Conservation (phyloP, 2,113 vertebrate genomes). For the Procapra przewalskii region DNA sequence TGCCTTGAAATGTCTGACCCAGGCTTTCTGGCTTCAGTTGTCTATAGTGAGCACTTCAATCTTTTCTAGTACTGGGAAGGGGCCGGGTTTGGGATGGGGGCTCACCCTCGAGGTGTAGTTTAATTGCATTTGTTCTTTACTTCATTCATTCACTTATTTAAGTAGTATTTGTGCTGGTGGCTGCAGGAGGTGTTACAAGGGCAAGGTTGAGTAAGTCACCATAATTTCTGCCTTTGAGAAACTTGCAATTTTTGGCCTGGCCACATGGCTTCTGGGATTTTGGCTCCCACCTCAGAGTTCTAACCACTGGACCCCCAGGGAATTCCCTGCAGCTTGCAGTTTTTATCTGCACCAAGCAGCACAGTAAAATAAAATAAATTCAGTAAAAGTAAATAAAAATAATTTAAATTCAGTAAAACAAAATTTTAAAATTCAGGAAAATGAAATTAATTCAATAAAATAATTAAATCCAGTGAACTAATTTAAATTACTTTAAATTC, state of each 20-base stretch:
- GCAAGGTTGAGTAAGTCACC: accelerated
- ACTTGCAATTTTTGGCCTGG: not conserved
- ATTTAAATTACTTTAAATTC: not conserved
- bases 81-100: not conserved
- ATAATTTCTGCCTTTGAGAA: accelerated
- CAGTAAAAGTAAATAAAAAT: not conserved
- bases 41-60: accelerated
- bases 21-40: not conserved
- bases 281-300: not conserved
- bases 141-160: not conserved
- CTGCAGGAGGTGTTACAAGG: no score
- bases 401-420: not conserved
- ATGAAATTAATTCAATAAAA: not conserved
- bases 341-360: not conserved
- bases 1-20: not conserved
- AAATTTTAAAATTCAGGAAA: not conserved
- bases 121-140: not conserved
- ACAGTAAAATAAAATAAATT: not conserved
- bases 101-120: accelerated
- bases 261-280: not conserved
- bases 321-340: not conserved
- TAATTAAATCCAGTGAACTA: not conserved
- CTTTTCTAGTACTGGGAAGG: not conserved
- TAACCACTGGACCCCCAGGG: not conserved
- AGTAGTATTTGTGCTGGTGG: not conserved